Conservation (phyloP, 2,113 vertebrate genomes). For the Aix galericulata region DNA sequence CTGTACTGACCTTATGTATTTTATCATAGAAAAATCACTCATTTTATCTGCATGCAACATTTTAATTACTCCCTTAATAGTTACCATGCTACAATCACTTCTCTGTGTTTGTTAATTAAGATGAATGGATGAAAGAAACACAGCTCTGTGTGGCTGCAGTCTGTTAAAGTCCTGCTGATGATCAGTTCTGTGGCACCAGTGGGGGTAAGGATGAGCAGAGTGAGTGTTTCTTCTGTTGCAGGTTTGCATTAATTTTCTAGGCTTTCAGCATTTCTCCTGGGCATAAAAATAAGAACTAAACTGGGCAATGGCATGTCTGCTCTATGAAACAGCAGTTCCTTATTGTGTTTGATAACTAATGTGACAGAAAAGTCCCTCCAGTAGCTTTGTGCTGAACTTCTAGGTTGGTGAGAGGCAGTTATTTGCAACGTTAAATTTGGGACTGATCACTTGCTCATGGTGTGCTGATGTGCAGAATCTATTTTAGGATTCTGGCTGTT, state of each 20-base stretch:
- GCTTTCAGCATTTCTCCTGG: neutral
- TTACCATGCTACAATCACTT: neutral
- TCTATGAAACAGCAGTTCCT: neutral
- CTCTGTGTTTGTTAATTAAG: neutral
- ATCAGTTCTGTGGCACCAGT: neutral
- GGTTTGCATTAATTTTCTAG: neutral
- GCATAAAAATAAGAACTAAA: neutral
- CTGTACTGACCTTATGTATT: neutral
- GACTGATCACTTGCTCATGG: neutral
- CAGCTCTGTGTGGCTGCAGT: neutral
- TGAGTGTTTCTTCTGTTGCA: neutral
- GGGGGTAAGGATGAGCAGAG: neutral
- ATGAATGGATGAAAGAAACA: accelerated
- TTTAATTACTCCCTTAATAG: neutral
- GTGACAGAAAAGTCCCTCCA: neutral
- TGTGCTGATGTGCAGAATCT: neutral
- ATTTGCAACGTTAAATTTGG: neutral
- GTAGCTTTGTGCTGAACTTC: neutral
- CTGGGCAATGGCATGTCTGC: neutral
- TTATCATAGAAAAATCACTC: neutral
- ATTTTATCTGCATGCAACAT: accelerated
- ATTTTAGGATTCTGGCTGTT: neutral
- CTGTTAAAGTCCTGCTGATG: neutral
- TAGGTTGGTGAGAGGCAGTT: neutral
- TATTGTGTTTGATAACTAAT: neutral